Evolutionary conservation across 2,113 vertebrate genomes (phyloP).

Genomic region (Xenopus tropicalis): UCB_Xtro_10.0 CM004448.2:41225501-41226000

Average conservation of each 20-base stretch:
- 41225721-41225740: conserved; percentile 17
- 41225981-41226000: conserved; percentile 22
- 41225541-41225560: too few species aligned
- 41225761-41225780: conserved; percentile 22
- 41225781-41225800: conserved; percentile 9
- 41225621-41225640: conserved; percentile 2
- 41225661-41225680: conserved; percentile 11
- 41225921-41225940: conserved; percentile 7
- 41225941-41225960: conserved; percentile 29
- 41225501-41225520: too few species aligned
- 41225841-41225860: conserved; percentile 15
- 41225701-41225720: conserved; percentile 12
- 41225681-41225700: conserved; percentile 12
- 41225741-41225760: conserved; percentile 32
- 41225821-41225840: conserved; percentile 31
- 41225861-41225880: conserved; percentile 37
- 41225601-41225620: not conserved
- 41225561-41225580: not conserved
- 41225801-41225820: conserved; percentile 32
- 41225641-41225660: conserved; percentile 12
- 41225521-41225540: too few species aligned
- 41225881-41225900: conserved; percentile 29
- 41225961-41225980: conserved; percentile 33
- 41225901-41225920: conserved; percentile 32
- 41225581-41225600: conserved; percentile 2